Base-by-base conservation (phyloP, 1,140 invertebrate genomes). In the Solen grandis region DNA sequence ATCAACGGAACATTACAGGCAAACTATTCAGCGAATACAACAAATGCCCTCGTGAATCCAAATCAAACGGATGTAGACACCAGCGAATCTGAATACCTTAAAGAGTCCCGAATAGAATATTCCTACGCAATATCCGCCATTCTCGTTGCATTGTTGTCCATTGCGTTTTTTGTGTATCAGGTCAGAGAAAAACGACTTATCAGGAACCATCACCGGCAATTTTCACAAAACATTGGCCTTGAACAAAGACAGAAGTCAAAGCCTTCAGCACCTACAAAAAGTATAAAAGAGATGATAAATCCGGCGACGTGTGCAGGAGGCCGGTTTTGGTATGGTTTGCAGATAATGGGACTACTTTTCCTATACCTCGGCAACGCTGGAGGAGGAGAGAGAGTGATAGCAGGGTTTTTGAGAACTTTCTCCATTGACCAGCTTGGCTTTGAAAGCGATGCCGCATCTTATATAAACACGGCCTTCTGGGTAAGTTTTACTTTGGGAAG, bases 391-490 rank as follows among this genome's bases (percentile, higher is more conserved):
- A 60, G 87, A 14, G 52, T 85, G 1, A 80, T 75, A 13, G 84
- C 75, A 10, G 85, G 85, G 36, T 88, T 87, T 46, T 70, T 88
- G 10, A 81, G 82, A 33, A 81, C 69, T 27, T 87, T 82, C 35
- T 81, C 86, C 13, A 82, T 85, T 22, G 84, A 86, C 54, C 68
- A 82, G 27, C 55, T 83, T 22, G 25, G 79, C 0, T 81, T 88
- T 50, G 63, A 60, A 33, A 81, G 78, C 5, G 70, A 66, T 14
- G 72, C 80, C 14, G 87, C 82, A 1, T 83, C 86, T 0, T 69
- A 73, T 27, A 36, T 88, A 36, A 86, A 86, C 57, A 84, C 85
- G 1, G 52, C 78, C 1, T 88, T 84, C 46, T 88, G 87, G 87
- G 85, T 85, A 3, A 78, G 82, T 60, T 88, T 87, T 60, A 72